phyloP scores from a whole-genome alignment of 1,140 invertebrate species.

The Microplitis demolitor region DNA sequence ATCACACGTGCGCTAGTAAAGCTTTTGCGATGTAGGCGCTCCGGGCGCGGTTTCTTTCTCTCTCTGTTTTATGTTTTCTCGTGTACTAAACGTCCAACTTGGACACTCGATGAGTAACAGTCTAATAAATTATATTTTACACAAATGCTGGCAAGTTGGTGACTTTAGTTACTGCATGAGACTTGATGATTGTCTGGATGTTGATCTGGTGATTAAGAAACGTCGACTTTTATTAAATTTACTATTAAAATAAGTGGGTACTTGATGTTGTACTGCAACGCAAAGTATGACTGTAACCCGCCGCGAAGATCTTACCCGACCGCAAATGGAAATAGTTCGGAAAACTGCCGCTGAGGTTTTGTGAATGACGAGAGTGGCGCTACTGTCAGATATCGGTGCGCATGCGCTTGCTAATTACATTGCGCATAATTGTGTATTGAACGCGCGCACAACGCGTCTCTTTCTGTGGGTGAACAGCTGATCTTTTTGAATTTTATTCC shows the following conservation, averaged over 20 bases:
- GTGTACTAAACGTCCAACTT: not conserved
- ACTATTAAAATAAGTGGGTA: too few relatives aligned
- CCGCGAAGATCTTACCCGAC: not conserved
- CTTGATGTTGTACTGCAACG: not conserved
- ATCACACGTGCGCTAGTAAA: slow-evolving; percentile 5
- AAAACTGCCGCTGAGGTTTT: not conserved
- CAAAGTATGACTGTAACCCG: not conserved
- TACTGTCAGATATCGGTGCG: not conserved
- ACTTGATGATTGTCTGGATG: too few relatives aligned
- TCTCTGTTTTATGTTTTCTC: not conserved
- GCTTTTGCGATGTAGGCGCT: not conserved
- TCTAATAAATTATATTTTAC: too few relatives aligned
- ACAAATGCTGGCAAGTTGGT: too few relatives aligned
- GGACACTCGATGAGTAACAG: not conserved
- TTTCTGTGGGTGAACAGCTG: not conserved
- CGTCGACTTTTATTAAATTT: too few relatives aligned
- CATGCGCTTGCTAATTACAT: not conserved
- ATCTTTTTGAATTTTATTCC: not conserved
- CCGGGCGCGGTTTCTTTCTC: slow-evolving; percentile 3
- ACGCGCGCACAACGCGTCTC: not conserved
- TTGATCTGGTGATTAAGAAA: too few relatives aligned
- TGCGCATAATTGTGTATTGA: not conserved
- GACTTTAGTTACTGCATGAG: too few relatives aligned
- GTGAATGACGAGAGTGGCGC: not conserved
- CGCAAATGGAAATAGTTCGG: not conserved